Percentiles rank a stretch among this genome's conserved stretches.
Conservation (phyloP, 2,797 vertebrate species). For the Dallia pectoralis region DNA sequence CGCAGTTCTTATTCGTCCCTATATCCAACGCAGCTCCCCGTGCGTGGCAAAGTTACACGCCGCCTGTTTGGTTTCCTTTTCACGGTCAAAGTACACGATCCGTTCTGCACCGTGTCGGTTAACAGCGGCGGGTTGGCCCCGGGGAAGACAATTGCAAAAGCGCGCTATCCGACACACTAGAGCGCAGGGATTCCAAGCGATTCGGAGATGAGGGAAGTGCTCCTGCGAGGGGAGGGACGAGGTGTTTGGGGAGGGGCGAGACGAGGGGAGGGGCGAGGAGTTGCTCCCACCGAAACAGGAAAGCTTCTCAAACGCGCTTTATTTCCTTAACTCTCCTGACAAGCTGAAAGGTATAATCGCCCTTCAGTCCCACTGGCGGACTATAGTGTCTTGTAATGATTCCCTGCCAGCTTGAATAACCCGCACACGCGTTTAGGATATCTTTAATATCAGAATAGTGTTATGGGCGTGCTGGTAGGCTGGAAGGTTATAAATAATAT, state of each 20-base stretch:
- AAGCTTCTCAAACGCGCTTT: slow-evolving; percentile 43
- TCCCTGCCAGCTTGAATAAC: background rate
- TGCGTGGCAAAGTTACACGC: slow-evolving; percentile 48
- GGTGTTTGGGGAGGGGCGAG: slow-evolving; percentile 38
- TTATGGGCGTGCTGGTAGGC: background rate
- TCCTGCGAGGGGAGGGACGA: slow-evolving; percentile 52
- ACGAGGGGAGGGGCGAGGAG: slow-evolving; percentile 56
- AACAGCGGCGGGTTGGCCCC: slow-evolving; percentile 22
- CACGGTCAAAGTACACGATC: slow-evolving; percentile 18
- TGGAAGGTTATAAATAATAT: background rate
- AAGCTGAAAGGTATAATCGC: background rate
- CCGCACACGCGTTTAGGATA: background rate
- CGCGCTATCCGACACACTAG: slow-evolving; percentile 58
- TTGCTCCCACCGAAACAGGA: slow-evolving; percentile 20
- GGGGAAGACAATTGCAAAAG: slow-evolving; percentile 70
- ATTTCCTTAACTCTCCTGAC: slow-evolving; percentile 14
- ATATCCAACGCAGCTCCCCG: background rate
- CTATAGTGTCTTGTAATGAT: background rate
- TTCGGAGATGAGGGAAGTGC: slow-evolving; percentile 31
- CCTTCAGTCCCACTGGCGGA: background rate
- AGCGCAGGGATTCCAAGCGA: slow-evolving; percentile 51
- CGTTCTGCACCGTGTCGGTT: slow-evolving; percentile 35
- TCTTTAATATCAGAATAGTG: no score
- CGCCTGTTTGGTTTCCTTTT: slow-evolving; percentile 17
- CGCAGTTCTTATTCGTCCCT: slow-evolving; percentile 1